Evolutionary conservation across 2,113 vertebrate genomes (phyloP).

Genomic region (Grammomys surdaster): DNA sequence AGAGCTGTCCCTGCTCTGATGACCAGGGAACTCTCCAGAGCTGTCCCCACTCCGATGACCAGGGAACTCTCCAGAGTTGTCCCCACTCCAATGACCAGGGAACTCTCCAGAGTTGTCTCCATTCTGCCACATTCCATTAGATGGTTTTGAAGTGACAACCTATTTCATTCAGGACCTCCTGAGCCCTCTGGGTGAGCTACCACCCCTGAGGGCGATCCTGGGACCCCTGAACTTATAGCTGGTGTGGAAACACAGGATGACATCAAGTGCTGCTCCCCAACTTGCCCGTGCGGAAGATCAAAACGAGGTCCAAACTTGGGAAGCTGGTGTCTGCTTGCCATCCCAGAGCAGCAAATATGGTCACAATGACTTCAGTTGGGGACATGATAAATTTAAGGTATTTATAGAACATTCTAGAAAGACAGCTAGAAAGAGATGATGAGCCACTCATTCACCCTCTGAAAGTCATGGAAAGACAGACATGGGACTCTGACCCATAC

Average conservation of each 20-base stretch:
- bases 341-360: not conserved
- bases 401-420: not conserved
- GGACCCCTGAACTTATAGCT: not conserved
- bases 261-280: no score
- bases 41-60: no score
- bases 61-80: not conserved
- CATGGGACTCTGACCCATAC: not conserved
- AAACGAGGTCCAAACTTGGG: not conserved
- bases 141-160: not conserved
- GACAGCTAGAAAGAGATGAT: accelerated
- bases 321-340: accelerated
- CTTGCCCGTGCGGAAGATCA: not conserved
- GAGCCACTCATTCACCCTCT: no score
- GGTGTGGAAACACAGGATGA: not conserved
- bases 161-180: not conserved
- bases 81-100: not conserved
- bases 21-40: no score
- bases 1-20: not conserved
- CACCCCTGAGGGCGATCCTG: not conserved
- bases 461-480: no score
- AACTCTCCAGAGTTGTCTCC: not conserved
- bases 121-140: not conserved
- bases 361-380: accelerated
- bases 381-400: not conserved
- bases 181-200: not conserved